Evolutionary conservation across 2,888 invertebrate species (phyloP).

Genomic region (Cecidostiba fungosa): DNA sequence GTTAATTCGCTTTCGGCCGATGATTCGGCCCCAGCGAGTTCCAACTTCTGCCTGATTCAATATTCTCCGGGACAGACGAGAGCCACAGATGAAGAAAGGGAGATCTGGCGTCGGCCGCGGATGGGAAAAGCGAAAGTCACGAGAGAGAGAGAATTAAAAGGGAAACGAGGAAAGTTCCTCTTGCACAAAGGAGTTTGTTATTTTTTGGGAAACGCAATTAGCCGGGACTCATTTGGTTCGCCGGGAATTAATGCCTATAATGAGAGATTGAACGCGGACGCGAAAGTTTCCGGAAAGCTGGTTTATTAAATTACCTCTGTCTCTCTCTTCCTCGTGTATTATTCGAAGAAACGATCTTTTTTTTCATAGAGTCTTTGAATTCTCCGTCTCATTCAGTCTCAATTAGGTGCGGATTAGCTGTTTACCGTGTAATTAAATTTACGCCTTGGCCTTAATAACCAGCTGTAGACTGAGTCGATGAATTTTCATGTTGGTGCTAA

Average conservation of each 20-base stretch:
- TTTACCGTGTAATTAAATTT: not conserved
- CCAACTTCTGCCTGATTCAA: slow-evolving; percentile 13
- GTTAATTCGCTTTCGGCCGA: slow-evolving; percentile 24
- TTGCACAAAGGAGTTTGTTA: not conserved
- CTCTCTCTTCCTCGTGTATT: not conserved
- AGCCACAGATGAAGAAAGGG: not conserved
- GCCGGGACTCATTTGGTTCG: not conserved
- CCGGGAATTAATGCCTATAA: not conserved
- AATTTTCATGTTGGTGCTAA: not conserved
- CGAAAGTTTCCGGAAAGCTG: not conserved
- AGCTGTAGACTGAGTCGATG: not conserved
- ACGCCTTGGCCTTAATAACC: not conserved
- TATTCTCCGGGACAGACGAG: slow-evolving; percentile 1
- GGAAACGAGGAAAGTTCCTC: slow-evolving; percentile 1
- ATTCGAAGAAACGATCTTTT: not conserved
- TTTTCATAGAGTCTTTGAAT: not conserved
- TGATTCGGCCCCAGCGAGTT: slow-evolving; percentile 14
- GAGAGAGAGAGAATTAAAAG: slow-evolving; percentile 12
- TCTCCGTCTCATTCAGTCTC: not conserved
- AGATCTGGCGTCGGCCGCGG: not conserved
- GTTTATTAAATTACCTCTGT: not conserved
- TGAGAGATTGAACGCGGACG: not conserved
- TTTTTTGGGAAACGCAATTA: slow-evolving; percentile 21
- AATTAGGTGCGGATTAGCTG: not conserved
- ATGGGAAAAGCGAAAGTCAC: slow-evolving; percentile 15